Conservation (phyloP, 2,113 vertebrate genomes). For the Ahaetulla prasina region DNA sequence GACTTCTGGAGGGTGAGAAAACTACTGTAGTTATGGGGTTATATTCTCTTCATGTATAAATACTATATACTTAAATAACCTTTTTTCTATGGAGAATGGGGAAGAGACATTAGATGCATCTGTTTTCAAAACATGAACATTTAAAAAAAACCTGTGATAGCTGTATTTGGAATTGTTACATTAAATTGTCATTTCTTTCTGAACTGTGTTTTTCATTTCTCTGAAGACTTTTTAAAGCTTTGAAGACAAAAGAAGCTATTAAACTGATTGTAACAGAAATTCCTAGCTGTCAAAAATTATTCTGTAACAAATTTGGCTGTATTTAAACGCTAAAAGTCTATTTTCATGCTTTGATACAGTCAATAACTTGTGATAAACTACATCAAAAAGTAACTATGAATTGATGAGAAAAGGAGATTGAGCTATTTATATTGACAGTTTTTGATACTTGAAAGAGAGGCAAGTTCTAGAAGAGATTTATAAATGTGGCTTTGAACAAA, state of each 20-base stretch:
- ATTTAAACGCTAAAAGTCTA: not conserved
- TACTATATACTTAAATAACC: not conserved
- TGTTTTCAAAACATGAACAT: not conserved
- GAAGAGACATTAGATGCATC: not conserved
- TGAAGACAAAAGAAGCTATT: not conserved
- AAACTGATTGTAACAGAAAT: not conserved
- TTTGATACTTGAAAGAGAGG: not conserved
- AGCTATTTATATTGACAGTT: not conserved
- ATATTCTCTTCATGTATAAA: not conserved
- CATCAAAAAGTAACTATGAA: not conserved
- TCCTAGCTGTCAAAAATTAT: not conserved
- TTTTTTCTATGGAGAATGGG: not conserved
- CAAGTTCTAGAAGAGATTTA: not conserved
- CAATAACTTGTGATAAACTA: not conserved
- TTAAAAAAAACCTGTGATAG: not conserved
- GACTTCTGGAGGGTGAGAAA: not conserved
- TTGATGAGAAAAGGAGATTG: not conserved
- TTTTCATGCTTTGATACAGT: not conserved
- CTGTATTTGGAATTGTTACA: not conserved
- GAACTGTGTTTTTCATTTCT: not conserved
- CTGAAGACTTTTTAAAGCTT: not conserved
- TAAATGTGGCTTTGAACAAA: constrained; percentile 4
- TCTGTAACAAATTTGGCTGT: not conserved
- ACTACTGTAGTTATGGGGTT: not conserved
- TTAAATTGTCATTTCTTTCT: not conserved